Base-by-base conservation (phyloP, 1,140 invertebrate species). In the Streblospio benedicti region DNA sequence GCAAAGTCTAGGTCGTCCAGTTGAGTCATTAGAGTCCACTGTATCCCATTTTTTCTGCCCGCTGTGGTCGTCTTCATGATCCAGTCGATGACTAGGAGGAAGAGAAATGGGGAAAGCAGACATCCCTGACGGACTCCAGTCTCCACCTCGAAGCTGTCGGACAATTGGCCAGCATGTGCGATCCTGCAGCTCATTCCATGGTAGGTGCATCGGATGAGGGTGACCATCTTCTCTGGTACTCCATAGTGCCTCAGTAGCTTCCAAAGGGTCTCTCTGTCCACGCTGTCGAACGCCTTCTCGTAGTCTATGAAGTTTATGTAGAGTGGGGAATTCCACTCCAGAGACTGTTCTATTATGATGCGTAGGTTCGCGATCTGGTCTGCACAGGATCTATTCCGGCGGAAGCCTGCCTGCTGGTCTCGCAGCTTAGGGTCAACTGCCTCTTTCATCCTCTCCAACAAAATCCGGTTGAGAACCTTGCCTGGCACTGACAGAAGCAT, bases 1-100 rank as follows among this genome's bases (percentile, higher is more conserved):
- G 63, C 63, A 65, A 67, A 65, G 23, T 65, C 63, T 0, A 65
- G 51, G 49, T 67, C 63, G 50, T 61, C 62, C 27, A 67, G 44
- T 23, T 27, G 45, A 14, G 51, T 16, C 16, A 38, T 55, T 4
- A 65, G 23, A 14, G 6, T 61, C 66, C 56, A 63, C 12, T 55
- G 33, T 9, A 67, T 67, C 2, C 59, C 66, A 45, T 33, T 59
- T 32, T 23, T 6, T n/a, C 12, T 27, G n/a, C 54, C 52, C 51
- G 38, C 49, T 35, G 47, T 51, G 23, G 50, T 62, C 49, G 52
- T 47, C 25, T 52, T 50, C 50, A 60, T 59, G 30, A 64, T 54
- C 60, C 57, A 68, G 51, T 66, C 58, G 18, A 66, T 68, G 18
- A 30, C 32, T n/a, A n/a, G n/a, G 16, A 32, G 25, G 38, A 62